Conservation (phyloP, 2,797 vertebrate species). For the Champsocephalus esox region DNA sequence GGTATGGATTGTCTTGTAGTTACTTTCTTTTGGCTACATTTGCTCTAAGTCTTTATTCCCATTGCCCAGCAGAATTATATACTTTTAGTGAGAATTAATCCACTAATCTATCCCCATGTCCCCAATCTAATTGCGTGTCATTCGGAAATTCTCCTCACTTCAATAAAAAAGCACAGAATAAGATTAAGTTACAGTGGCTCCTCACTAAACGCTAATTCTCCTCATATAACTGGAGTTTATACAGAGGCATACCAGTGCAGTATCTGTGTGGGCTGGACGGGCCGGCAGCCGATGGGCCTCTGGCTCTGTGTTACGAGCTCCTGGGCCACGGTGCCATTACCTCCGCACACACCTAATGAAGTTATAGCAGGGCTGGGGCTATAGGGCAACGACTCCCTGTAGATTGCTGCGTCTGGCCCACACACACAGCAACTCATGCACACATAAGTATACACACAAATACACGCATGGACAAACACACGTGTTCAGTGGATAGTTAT, state of each 20-base stretch:
- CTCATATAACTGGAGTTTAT: slow-evolving; percentile 36
- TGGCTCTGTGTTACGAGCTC: slow-evolving; percentile 81
- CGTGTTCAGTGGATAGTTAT: slow-evolving; percentile 27
- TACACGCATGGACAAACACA: slow-evolving; percentile 27
- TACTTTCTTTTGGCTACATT: slow-evolving; percentile 52
- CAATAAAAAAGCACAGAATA: slow-evolving; percentile 43
- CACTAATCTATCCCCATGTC: slow-evolving; percentile 44
- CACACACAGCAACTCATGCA: slow-evolving; percentile 64
- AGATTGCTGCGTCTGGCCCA: slow-evolving; percentile 71
- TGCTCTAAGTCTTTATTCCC: slow-evolving; percentile 54
- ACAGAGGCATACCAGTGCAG: slow-evolving; percentile 58
- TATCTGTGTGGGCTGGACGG: slow-evolving; percentile 77
- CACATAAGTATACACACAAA: slow-evolving; percentile 28
- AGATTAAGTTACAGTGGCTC: slow-evolving; percentile 51
- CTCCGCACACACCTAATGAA: slow-evolving; percentile 85
- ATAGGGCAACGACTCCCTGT: slow-evolving; percentile 78
- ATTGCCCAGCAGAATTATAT: slow-evolving; percentile 42
- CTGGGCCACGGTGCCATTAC: slow-evolving; percentile 78
- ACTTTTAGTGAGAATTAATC: slow-evolving; percentile 46
- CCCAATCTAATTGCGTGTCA: slow-evolving; percentile 39
- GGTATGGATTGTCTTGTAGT: slow-evolving; percentile 62
- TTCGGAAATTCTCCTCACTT: slow-evolving; percentile 48
- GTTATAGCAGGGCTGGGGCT: slow-evolving; percentile 75
- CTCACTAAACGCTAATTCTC: slow-evolving; percentile 49
- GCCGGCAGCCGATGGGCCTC: slow-evolving; percentile 68